Evolutionary conservation across 2,113 vertebrate genomes (phyloP).

Genomic region (Pseudorhombus dupliciocellatus): DNA sequence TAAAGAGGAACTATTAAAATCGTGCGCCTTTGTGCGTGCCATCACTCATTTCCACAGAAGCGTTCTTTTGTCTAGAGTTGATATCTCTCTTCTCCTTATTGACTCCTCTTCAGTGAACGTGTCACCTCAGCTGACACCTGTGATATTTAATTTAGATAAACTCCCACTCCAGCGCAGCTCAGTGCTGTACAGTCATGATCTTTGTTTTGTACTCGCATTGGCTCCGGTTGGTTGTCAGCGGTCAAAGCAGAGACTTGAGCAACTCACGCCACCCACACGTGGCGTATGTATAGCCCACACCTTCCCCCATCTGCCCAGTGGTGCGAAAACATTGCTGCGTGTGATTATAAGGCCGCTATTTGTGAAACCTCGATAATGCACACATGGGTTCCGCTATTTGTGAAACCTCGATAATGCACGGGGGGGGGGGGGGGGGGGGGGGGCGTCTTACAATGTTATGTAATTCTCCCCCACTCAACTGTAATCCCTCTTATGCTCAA

Average conservation of each 20-base stretch:
- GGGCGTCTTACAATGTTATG: slow-evolving; percentile 61
- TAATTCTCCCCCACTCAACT: slow-evolving; percentile 61
- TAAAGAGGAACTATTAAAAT: background rate
- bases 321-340: slow-evolving; percentile 62
- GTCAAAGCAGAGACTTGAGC: slow-evolving; percentile 54
- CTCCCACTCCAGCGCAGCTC: background rate
- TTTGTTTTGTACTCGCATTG: slow-evolving; percentile 32
- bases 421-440: slow-evolving; percentile 31
- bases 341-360: slow-evolving; percentile 55
- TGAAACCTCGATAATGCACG: too few species aligned
- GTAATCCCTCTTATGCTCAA: slow-evolving; percentile 71
- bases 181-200: background rate
- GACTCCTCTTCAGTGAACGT: slow-evolving; percentile 23
- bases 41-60: slow-evolving; percentile 16
- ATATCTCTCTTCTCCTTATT: slow-evolving; percentile 2
- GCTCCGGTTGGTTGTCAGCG: slow-evolving; percentile 16
- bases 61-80: background rate
- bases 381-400: too few species aligned
- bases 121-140: slow-evolving; percentile 23
- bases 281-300: slow-evolving; percentile 55
- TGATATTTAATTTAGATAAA: slow-evolving; percentile 39
- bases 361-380: slow-evolving; percentile 56
- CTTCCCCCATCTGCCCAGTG: slow-evolving; percentile 53
- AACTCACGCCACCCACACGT: slow-evolving; percentile 59
- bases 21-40: background rate